These are phyloP conservation scores for Polymixis lichenea DNA, from an alignment of 2,888 invertebrate genomes.

Conservation along the genomic window DNA sequence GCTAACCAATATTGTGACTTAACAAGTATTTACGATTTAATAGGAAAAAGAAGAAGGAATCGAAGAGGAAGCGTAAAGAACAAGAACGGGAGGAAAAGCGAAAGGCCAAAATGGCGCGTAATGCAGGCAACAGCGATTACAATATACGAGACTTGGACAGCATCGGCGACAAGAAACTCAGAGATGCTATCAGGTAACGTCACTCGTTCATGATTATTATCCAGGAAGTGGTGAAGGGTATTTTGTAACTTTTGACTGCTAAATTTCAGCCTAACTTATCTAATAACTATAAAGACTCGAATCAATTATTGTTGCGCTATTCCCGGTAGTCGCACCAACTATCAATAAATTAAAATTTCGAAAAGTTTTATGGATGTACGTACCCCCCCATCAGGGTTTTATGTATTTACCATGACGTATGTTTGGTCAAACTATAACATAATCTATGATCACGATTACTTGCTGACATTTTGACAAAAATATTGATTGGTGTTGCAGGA, in stretches of 20 bases:
- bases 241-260: not conserved
- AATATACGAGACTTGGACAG: conserved; percentile 92
- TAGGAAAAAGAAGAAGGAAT: conserved; percentile 93
- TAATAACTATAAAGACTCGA: not conserved
- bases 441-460: not conserved
- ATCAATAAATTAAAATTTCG: not conserved
- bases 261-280: not conserved
- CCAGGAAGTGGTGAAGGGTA: not conserved
- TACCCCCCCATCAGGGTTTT: not conserved
- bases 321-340: not conserved
- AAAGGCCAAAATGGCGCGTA: conserved; percentile 91
- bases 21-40: not conserved
- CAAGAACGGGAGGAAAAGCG: conserved; percentile 93
- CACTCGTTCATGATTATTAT: not conserved
- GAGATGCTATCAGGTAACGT: conserved; percentile 92
- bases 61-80: conserved; percentile 93
- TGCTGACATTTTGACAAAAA: conserved; percentile 7
- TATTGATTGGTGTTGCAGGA: conserved; percentile 75
- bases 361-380: not conserved
- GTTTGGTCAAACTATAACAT: not conserved
- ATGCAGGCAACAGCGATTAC: conserved; percentile 90
- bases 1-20: not conserved
- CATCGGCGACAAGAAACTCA: conserved; percentile 91
- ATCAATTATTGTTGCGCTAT: not conserved
- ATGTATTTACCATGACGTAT: not conserved